Evolutionary conservation across 1,140 invertebrate genomes (phyloP), one percentile per base, ranked within the genome.

Genomic region (Bombus waltoni): DNA sequence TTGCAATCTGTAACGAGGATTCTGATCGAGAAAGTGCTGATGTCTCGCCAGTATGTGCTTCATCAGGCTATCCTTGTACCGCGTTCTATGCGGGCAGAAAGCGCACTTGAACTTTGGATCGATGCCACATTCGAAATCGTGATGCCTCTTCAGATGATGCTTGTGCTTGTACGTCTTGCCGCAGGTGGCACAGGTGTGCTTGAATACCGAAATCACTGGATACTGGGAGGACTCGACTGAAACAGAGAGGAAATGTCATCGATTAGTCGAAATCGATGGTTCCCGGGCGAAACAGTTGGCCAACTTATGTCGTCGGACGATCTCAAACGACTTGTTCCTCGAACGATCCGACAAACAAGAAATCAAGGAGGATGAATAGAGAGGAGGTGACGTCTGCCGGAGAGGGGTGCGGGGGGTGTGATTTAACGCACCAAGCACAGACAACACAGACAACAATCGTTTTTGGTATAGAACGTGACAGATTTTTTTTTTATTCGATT

Each of bases 91-190:
- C 4, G 95, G 94, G 85, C 96, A 96, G 76, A 95, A 94, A 8
- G 96, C 94, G 85, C 96, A 96, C 44, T 93, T 92, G 89, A 96
- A 96, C 89, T 96, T 95, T 3, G 96, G 96, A 86, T 96, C 95
- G 32, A 96, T 93, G n/a, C 96, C 96, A 85, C 96, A 96, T 88
- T 96, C 96, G 83, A 95, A 96, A 59, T 96, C 95, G 86, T 95
- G 93, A 87, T 97, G 96, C 32, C 95, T 94, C 81, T 95, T 95
- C 81, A 95, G 73, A 35, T 94, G 95, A 32, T 95, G 93, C 83
- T 95, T 95, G 66, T 96, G 95, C 79, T 96, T 96, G 91, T 96
- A 96, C 13, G 95, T 94, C 80, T 95, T 95, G 8, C 94, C 95
- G 86, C 96, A 96, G 77, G 94, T 94, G 1, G 81, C 81, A 82